Percentiles rank a stretch among this genome's conserved stretches.
Conservation (phyloP, 2,888 invertebrate species). For the Calliphora vomitoria region DNA sequence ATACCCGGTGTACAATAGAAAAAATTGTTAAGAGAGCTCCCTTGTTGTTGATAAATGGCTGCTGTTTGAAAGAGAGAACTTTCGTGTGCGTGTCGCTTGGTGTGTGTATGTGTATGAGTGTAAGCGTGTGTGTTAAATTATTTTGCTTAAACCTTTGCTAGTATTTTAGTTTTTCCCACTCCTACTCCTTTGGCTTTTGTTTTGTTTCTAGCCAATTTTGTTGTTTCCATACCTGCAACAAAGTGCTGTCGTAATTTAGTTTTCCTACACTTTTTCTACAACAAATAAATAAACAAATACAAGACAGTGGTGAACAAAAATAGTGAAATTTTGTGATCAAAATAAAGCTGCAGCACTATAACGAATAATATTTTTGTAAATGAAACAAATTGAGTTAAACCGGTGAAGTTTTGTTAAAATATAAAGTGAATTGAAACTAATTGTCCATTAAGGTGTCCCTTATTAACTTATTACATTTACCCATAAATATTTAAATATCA, state of each 20-base stretch:
- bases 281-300: background rate
- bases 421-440: too few species aligned
- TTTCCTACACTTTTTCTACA: background rate
- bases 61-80: conserved; percentile 3
- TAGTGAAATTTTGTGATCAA: background rate
- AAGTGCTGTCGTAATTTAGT: conserved; percentile 48
- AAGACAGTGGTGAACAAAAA: background rate
- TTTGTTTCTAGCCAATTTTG: conserved; percentile 36
- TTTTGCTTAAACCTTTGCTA: background rate
- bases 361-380: too few species aligned
- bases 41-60: conserved; percentile 39
- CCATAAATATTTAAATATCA: too few species aligned
- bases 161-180: background rate
- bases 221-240: conserved; percentile 45
- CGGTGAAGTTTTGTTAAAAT: too few species aligned
- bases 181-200: background rate
- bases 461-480: too few species aligned
- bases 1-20: background rate
- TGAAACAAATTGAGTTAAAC: too few species aligned
- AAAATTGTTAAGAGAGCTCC: background rate
- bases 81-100: conserved; percentile 3
- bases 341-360: too few species aligned
- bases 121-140: background rate
- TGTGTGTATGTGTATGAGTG: background rate
- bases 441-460: too few species aligned